A percentile compares a stretch with the other conserved stretches of the same genome.
These are phyloP conservation scores for Amphimedon queenslandica DNA, from an alignment of 37 sponge, comb jelly and placozoan genomes.

Conservation along the genomic window DNA sequence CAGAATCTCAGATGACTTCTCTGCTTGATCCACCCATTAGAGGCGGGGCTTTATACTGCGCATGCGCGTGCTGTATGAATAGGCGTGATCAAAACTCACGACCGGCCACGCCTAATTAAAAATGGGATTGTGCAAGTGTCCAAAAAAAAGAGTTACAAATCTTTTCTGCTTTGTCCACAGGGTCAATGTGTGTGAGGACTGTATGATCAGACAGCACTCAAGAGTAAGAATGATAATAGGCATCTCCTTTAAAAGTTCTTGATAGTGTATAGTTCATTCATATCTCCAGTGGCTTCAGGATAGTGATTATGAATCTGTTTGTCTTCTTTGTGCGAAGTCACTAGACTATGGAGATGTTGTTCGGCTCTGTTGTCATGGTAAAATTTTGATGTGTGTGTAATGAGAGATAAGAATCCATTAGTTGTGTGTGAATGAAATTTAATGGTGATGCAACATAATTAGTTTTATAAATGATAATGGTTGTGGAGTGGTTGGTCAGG, in stretches of 20 bases:
- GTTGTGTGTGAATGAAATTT: too few relatives aligned
- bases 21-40: too few relatives aligned
- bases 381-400: background rate
- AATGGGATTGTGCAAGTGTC: slow-evolving; percentile 97
- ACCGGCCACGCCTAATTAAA: background rate
- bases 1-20: too few relatives aligned
- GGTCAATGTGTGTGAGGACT: slow-evolving; percentile 96
- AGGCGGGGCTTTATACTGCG: too few relatives aligned
- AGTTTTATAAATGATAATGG: too few relatives aligned
- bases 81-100: too few relatives aligned
- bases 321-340: slow-evolving; percentile 65
- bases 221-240: slow-evolving; percentile 51
- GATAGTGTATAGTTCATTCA: slow-evolving; percentile 88
- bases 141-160: slow-evolving; percentile 86
- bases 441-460: too few relatives aligned
- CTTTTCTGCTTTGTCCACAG: slow-evolving; percentile 93
- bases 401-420: background rate
- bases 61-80: too few relatives aligned
- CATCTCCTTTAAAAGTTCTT: too few relatives aligned
- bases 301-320: slow-evolving; percentile 76
- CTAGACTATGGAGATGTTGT: slow-evolving; percentile 67
- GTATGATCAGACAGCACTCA: slow-evolving; percentile 77
- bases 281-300: slow-evolving; percentile 96
- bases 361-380: slow-evolving; percentile 79
- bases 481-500: too few relatives aligned